These are phyloP conservation scores for Heliconius hortense DNA, from an alignment of 2,888 invertebrate genomes.

Conservation along the genomic window DNA sequence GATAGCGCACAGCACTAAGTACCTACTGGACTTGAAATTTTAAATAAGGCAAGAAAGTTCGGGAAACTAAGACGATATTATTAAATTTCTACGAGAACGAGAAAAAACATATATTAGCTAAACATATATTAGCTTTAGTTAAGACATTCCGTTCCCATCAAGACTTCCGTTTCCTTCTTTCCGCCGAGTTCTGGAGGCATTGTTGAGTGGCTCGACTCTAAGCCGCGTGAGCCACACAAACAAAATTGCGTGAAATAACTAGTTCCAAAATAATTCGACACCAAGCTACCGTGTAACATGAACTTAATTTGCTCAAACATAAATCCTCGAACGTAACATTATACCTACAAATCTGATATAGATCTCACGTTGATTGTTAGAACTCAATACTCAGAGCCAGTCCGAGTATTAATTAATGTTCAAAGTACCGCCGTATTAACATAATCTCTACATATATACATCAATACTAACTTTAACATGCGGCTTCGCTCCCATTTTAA, in stretches of 20 bases:
- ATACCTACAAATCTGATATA: not conserved
- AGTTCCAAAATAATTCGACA: not conserved
- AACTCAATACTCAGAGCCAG: not conserved
- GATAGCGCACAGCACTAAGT: no score
- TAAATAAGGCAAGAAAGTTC: no score
- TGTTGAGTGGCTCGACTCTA: no score
- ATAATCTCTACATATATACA: conserved; percentile 37
- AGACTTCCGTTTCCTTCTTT: no score
- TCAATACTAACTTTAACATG: not conserved
- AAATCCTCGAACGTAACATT: not conserved
- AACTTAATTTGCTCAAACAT: conserved; percentile 3
- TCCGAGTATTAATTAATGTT: conserved; percentile 25
- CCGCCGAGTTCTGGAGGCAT: no score
- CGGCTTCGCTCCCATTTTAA: not conserved
- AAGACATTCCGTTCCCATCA: no score
- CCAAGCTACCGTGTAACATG: not conserved
- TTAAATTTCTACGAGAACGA: no score
- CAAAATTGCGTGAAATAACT: not conserved
- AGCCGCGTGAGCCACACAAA: not conserved
- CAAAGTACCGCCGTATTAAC: conserved; percentile 43
- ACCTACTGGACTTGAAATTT: no score
- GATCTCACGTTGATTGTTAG: conserved; percentile 4
- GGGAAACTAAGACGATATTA: no score
- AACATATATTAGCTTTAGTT: no score
- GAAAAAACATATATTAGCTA: no score